Evolutionary conservation across 2,797 vertebrate species (phyloP).

Genomic region (Atherinosoma microstoma): DNA sequence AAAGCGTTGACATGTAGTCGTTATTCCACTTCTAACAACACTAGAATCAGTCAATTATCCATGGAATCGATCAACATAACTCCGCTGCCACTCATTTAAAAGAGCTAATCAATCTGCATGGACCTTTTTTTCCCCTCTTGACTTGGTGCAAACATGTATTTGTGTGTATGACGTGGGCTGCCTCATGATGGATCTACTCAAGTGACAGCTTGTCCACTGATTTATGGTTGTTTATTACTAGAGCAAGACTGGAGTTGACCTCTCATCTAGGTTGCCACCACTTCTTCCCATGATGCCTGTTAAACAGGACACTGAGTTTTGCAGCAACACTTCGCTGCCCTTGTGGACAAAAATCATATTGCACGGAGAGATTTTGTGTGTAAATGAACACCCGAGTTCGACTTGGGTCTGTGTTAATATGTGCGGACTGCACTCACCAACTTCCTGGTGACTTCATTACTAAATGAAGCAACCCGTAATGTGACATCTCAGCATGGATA

Average conservation of each 20-base stretch:
- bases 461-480: constrained; percentile 68
- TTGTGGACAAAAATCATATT: not conserved
- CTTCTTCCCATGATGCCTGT: constrained; percentile 49
- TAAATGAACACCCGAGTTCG: constrained; percentile 7
- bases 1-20: constrained; percentile 49
- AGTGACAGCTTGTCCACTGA: constrained; percentile 62
- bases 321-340: constrained; percentile 18
- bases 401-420: not conserved
- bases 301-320: constrained; percentile 28
- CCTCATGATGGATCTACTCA: constrained; percentile 64
- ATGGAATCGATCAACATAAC: constrained; percentile 74
- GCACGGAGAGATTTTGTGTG: not conserved
- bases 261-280: constrained; percentile 32
- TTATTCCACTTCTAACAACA: constrained; percentile 71
- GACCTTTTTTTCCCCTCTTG: constrained; percentile 28
- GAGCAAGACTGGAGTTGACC: constrained; percentile 54
- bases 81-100: constrained; percentile 66
- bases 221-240: constrained; percentile 66
- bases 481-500: constrained; percentile 49
- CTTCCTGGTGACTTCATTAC: constrained; percentile 67
- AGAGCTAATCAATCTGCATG: constrained; percentile 71
- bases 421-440: constrained; percentile 23
- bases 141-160: constrained; percentile 15
- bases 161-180: constrained; percentile 15
- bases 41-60: constrained; percentile 77